Percentiles rank a stretch among this genome's conserved stretches.
These are phyloP conservation scores for Thelaira solivaga DNA, from an alignment of 2,888 invertebrate genomes.

Conservation along the genomic window DNA sequence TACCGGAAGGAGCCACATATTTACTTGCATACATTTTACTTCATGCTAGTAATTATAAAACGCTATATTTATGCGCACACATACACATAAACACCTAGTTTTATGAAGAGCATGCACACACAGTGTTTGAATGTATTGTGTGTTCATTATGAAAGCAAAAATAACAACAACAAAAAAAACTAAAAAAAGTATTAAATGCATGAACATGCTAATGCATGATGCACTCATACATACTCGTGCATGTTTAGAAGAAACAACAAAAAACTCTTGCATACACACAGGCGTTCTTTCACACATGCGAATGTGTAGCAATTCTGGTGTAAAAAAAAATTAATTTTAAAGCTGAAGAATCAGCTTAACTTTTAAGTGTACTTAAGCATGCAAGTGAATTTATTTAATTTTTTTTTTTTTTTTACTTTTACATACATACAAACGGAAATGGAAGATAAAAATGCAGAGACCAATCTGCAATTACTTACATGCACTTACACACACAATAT, in stretches of 20 bases:
- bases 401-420: not conserved
- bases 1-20: too few species aligned
- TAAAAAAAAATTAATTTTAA: constrained; percentile 19
- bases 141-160: not conserved
- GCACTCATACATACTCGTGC: not conserved
- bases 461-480: constrained; percentile 40
- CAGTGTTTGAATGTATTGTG: too few species aligned
- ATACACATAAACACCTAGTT: too few species aligned
- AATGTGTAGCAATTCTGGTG: constrained; percentile 1
- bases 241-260: not conserved
- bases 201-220: not conserved
- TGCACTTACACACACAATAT: not conserved
- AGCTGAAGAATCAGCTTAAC: constrained; percentile 37
- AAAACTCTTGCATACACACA: not conserved
- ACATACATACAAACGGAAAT: constrained; percentile 49
- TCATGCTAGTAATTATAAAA: too few species aligned
- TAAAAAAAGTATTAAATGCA: not conserved
- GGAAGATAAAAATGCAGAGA: constrained; percentile 58
- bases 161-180: not conserved
- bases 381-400: constrained; percentile 45
- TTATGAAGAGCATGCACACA: too few species aligned
- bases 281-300: too few species aligned
- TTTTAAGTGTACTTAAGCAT: constrained; percentile 63
- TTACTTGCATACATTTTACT: too few species aligned
- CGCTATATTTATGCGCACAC: too few species aligned